Evolutionary conservation across 2,888 invertebrate species (phyloP), one percentile per base, ranked within the genome.

Genomic region (Nomada fabriciana): DNA sequence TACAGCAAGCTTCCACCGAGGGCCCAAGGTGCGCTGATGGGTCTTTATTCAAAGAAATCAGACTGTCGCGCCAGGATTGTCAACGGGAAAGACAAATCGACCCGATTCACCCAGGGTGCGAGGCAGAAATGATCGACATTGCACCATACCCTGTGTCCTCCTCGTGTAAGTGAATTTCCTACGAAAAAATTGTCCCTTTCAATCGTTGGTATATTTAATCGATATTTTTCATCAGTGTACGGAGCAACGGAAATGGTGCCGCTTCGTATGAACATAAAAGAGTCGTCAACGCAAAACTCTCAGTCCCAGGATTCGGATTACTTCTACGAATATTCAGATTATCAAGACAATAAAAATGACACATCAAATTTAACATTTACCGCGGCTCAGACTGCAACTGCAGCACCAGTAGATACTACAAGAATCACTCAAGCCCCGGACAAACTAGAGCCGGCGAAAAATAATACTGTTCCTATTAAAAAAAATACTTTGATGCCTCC

Each of bases 21-120:
- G 97, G 97, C 3, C 98, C 98, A 7, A 95, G 96, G 90, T 98
- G 98, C 92, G 95, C 96, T 42, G 97, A 98, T 90, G 98, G 98
- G 0, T 96, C 96, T 23, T 95, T 97, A 18, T 95, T 98, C n/a
- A 96, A 96, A 87, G 96, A 96, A 85, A 95, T 97, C 90, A 95
- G 97, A 63, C 95, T 97, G 82, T 96, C 96, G 15, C 95, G 96
- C 79, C 95, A 95, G 73, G 96, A 97, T 70, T 98, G 98, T 88
- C 93, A 94, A 59, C 92, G 94, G 15, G 94, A 94, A 80, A 94
- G 95, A 84, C 94, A 95, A 25, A 71, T 89, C 9, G 95, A 96
- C 80, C 95, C 96, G 5, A 92, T 96, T 20, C 95, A 95, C 84
- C 95, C 96, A 3, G 96, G 96, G 29, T 97, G 97, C 89, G 97